Percentiles rank a stretch among this genome's conserved stretches.
Evolutionary conservation across 2,888 invertebrate genomes (phyloP).

Genomic region (Cataglyphis altisquamis): DNA sequence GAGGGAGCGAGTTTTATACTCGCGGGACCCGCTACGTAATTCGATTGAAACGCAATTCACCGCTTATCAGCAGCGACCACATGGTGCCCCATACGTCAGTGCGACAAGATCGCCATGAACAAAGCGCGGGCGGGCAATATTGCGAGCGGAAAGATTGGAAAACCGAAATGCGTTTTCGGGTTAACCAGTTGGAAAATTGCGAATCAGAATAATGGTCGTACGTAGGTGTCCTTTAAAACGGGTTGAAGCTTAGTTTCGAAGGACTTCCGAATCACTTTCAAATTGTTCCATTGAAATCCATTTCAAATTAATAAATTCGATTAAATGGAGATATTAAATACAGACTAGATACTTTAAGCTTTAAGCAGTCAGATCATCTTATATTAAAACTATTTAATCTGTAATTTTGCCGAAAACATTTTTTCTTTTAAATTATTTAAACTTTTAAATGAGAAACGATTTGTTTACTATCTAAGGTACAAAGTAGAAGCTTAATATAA

Average conservation of each 20-base stretch:
- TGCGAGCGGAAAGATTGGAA: constrained; percentile 74
- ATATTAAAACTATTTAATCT: too few relatives aligned
- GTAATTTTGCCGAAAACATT: too few relatives aligned
- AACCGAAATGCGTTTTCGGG: constrained; percentile 71
- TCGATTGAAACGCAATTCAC: constrained; percentile 83
- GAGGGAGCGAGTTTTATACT: constrained; percentile 80
- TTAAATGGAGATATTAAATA: constrained; percentile 3
- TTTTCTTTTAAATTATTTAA: too few relatives aligned
- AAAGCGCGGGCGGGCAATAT: constrained; percentile 64
- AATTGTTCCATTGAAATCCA: neutral
- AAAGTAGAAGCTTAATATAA: too few relatives aligned
- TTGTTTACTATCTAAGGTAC: too few relatives aligned
- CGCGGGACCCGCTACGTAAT: constrained; percentile 74
- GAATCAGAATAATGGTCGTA: constrained; percentile 52
- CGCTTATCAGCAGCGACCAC: constrained; percentile 84
- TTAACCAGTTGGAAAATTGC: constrained; percentile 81
- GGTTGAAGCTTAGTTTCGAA: constrained; percentile 41
- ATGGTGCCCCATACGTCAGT: constrained; percentile 80
- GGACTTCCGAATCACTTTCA: neutral
- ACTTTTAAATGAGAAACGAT: too few relatives aligned
- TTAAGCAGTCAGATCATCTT: too few relatives aligned
- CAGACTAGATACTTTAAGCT: too few relatives aligned
- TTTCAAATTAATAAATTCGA: neutral
- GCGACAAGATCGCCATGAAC: constrained; percentile 74
- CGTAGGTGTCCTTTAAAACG: constrained; percentile 52